Evolutionary conservation across 2,888 invertebrate genomes (phyloP), one percentile per base, ranked within the genome.

Genomic region (Melanostoma scalare): DNA sequence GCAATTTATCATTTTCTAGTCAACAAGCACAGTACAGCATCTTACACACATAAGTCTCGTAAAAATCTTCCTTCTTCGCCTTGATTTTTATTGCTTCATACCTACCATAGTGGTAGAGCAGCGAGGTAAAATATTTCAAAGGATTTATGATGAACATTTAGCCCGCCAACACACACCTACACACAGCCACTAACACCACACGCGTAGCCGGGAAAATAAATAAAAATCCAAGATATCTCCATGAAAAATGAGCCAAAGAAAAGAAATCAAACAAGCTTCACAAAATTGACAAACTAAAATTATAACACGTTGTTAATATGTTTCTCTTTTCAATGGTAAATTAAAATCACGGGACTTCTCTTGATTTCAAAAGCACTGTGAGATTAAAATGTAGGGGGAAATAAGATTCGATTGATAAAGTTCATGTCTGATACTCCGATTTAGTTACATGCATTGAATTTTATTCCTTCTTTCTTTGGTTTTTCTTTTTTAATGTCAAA

Each of bases 1-100:
- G 61, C 72, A 65, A 72, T 78, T 78, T 52, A 73, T 78, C 72
- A 78, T 55, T 67, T 72, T 60, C 53, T 60, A 67, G 74, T 74
- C 38, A 68, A 68, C 60, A 60, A 60, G 33, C 56, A 50, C 20
- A 20, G 20, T 20, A 20, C n/a, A n/a, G 40, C 44, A 46, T 20
- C 33, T 46, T 46, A 46, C 65, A 42, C 35, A 72, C 65, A 56
- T 52, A 44, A 58, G 50, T 6, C 50, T 36, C 75, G 60, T 75
- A 44, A 68, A 78, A 72, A 72, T 65, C 72, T 40, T 31, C 9
- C 33, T 44, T 35, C 36, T 3, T 48, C 4, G 20, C 58, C 44
- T 58, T 36, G 48, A 40, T 69, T 76, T 63, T 61, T 67, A 76
- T 63, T 48, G 61, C 69, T 48, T 61, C 33, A 55, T 20, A 20